phyloP scores from a whole-genome alignment of 2,888 invertebrate species.

The Mesorhabditis sp. region DNA sequence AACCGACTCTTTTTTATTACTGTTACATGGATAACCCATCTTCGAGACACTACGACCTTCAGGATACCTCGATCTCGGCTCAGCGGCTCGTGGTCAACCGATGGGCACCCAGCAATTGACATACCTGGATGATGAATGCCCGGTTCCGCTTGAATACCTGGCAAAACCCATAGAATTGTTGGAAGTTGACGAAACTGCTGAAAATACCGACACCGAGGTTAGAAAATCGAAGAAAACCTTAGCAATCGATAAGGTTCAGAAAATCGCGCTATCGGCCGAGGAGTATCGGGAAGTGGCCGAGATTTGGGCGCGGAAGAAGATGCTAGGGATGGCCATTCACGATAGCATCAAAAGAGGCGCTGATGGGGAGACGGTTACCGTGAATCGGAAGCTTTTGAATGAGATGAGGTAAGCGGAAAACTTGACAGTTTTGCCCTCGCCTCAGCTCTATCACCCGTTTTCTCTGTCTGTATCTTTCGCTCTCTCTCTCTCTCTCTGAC shows the following conservation, averaged over 20 bases:
- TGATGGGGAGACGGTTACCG: background rate
- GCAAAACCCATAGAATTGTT: background rate
- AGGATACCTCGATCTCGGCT: background rate
- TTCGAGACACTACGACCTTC: background rate
- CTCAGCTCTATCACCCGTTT: no score
- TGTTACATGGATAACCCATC: no score
- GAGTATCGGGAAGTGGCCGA: background rate
- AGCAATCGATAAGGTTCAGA: background rate
- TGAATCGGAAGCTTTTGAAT: background rate
- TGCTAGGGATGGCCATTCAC: background rate
- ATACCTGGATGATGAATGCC: background rate
- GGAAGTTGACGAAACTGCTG: no score
- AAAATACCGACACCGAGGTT: no score
- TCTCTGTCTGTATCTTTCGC: background rate
- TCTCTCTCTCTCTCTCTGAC: background rate
- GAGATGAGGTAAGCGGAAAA: conserved; percentile 2
- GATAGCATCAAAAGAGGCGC: background rate
- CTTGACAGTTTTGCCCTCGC: background rate
- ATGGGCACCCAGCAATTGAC: background rate
- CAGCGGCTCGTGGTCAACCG: background rate
- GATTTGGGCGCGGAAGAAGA: background rate
- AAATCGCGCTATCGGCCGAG: background rate
- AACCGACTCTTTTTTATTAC: no score
- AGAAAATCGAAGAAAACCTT: no score
- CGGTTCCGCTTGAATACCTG: background rate